Evolutionary conservation across 2,888 invertebrate species (phyloP).

Genomic region (Dorcus hopei): DNA sequence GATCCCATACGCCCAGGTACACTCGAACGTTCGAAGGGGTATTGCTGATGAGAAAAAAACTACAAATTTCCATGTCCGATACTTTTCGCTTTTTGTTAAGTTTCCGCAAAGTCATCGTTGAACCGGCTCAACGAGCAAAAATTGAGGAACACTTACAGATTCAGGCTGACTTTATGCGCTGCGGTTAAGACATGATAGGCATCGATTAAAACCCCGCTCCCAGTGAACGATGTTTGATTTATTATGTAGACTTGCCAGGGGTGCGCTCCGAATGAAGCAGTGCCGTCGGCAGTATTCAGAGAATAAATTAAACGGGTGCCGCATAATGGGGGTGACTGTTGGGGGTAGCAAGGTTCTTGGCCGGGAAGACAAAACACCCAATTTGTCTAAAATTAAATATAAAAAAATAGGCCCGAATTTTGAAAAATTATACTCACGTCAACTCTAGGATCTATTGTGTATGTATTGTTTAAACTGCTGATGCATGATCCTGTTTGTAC

Average conservation of each 20-base stretch:
- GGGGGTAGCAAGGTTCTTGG: constrained; percentile 33
- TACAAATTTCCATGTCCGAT: too few species aligned
- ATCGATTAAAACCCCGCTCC: constrained; percentile 70
- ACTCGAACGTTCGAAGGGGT: constrained; percentile 26
- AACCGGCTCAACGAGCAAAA: neutral
- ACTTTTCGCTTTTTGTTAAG: too few species aligned
- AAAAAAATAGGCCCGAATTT: too few species aligned
- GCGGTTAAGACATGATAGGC: constrained; percentile 68
- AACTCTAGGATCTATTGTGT: too few species aligned
- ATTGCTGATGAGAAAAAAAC: constrained; percentile 8
- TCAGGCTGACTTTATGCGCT: constrained; percentile 64
- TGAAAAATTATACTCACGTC: too few species aligned
- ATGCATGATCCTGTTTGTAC: too few species aligned
- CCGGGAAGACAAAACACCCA: constrained; percentile 33
- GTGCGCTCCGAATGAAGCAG: constrained; percentile 40
- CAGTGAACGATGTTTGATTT: constrained; percentile 55
- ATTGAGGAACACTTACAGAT: constrained; percentile 50
- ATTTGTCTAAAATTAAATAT: neutral
- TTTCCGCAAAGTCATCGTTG: too few species aligned
- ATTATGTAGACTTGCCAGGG: constrained; percentile 60
- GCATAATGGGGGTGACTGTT: constrained; percentile 43
- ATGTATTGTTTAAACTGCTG: too few species aligned
- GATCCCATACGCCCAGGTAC: constrained; percentile 28
- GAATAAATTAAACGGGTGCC: constrained; percentile 50
- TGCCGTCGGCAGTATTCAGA: constrained; percentile 49